Percentiles rank a stretch among this genome's conserved stretches.
These are phyloP conservation scores for Limenitis camilla DNA, from an alignment of 2,888 invertebrate species.

Conservation along the genomic window DNA sequence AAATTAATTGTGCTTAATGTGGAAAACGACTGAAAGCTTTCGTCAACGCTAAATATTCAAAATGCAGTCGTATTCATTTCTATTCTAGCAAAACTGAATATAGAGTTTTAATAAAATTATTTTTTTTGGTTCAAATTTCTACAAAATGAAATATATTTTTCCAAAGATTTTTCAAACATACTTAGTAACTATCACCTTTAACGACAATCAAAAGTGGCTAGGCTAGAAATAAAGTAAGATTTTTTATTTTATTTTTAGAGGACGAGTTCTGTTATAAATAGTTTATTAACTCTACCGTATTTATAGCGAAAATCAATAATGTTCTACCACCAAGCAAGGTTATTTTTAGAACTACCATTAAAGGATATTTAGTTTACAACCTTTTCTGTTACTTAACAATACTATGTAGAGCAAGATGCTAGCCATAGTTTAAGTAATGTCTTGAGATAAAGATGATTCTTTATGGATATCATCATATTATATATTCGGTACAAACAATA, in stretches of 20 bases:
- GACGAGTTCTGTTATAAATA: not conserved
- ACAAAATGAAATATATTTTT: too few relatives aligned
- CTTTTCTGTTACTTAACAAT: not conserved
- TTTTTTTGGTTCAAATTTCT: too few relatives aligned
- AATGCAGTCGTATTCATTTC: not conserved
- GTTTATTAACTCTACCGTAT: not conserved
- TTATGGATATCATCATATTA: too few relatives aligned
- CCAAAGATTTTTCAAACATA: too few relatives aligned
- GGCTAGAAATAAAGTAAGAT: too few relatives aligned
- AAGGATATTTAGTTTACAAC: not conserved
- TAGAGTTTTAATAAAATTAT: too few relatives aligned
- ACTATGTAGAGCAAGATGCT: not conserved
- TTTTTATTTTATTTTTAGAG: not conserved
- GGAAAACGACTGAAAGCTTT: not conserved
- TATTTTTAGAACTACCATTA: not conserved
- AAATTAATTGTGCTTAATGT: not conserved
- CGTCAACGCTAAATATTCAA: not conserved
- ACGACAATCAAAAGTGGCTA: too few relatives aligned
- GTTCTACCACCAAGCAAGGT: not conserved
- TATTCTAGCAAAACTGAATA: not conserved
- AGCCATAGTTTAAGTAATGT: too few relatives aligned
- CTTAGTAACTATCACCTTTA: too few relatives aligned
- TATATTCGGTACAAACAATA: too few relatives aligned
- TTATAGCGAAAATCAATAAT: slow-evolving; percentile 3
- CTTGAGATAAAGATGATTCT: too few relatives aligned